Evolutionary conservation across 2,888 invertebrate species (phyloP).

Genomic region (Nomada flava): DNA sequence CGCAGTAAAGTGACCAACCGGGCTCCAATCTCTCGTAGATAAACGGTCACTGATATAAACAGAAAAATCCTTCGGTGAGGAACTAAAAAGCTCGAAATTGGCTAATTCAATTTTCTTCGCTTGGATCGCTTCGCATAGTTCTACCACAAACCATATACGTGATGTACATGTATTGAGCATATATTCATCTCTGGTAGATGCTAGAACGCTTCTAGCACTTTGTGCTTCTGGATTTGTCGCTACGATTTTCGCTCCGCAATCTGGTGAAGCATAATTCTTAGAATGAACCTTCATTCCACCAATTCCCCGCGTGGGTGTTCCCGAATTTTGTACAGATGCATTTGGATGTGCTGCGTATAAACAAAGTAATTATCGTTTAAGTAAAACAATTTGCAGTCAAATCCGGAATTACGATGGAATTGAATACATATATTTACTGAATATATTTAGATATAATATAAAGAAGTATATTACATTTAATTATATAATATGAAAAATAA

Average conservation of each 20-base stretch:
- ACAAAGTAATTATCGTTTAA: not conserved
- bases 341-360: conserved; percentile 78
- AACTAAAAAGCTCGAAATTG: conserved; percentile 99
- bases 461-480: too few relatives aligned
- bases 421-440: not conserved
- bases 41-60: conserved; percentile 95
- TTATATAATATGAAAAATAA: not conserved
- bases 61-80: conserved; percentile 96
- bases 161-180: conserved; percentile 98
- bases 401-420: not conserved
- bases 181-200: conserved; percentile 97
- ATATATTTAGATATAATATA: not conserved
- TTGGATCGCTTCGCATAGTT: conserved; percentile 99
- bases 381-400: not conserved
- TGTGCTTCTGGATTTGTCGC: conserved; percentile 96
- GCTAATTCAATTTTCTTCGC: conserved; percentile 97
- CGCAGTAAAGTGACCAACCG: conserved; percentile 94
- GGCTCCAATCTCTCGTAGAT: conserved; percentile 96
- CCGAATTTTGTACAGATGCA: conserved; percentile 81
- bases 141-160: conserved; percentile 97
- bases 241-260: conserved; percentile 98
- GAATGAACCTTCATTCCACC: conserved; percentile 89
- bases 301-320: conserved; percentile 85
- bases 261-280: conserved; percentile 98
- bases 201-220: conserved; percentile 93